Evolutionary conservation across 2,797 vertebrate species (phyloP).

Genomic region (Rhincodon typus): DNA sequence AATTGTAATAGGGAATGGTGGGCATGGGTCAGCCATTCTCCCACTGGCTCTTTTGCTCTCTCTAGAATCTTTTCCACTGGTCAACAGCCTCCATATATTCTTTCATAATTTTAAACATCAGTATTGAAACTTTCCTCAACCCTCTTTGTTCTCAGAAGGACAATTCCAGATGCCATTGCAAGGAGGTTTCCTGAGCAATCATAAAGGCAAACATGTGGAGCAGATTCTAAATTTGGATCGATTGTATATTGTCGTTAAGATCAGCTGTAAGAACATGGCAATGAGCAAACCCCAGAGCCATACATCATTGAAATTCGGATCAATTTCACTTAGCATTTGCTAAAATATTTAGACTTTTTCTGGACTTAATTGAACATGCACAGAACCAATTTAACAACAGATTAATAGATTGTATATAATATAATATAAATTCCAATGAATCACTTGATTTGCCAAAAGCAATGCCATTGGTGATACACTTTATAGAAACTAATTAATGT

Average conservation of each 20-base stretch:
- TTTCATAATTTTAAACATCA: background rate
- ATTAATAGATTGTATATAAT: background rate
- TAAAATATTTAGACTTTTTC: background rate
- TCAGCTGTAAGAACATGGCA: background rate
- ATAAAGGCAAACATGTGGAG: background rate
- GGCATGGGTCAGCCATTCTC: too few relatives aligned
- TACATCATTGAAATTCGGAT: background rate
- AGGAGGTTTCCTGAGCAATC: background rate
- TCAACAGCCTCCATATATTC: background rate
- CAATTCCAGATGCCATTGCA: background rate
- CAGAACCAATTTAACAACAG: background rate
- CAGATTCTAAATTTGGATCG: background rate
- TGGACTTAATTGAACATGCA: background rate
- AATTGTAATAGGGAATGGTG: too few relatives aligned
- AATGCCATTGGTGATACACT: background rate
- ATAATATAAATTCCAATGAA: background rate
- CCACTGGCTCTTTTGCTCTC: background rate
- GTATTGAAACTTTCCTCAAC: background rate
- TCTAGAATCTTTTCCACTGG: background rate
- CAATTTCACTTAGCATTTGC: background rate
- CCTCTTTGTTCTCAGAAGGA: background rate
- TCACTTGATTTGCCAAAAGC: background rate
- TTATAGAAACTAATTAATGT: background rate
- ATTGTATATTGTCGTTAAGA: background rate
- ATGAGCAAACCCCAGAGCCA: background rate